Evolutionary conservation across 2,888 invertebrate species (phyloP).

Genomic region (Microctonus hyperodae): DNA sequence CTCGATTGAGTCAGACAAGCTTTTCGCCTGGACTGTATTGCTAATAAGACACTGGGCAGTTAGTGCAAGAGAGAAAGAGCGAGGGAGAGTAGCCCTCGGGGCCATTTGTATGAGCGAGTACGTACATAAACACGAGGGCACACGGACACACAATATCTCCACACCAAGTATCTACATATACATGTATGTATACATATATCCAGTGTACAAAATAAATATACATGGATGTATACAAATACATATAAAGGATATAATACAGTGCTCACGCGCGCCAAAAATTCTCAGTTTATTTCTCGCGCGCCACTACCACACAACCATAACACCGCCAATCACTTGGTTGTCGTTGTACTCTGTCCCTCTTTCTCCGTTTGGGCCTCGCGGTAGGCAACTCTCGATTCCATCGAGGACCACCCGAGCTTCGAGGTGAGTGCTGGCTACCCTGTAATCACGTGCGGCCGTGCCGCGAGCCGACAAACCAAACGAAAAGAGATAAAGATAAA

Average conservation of each 20-base stretch:
- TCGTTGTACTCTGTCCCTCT: not conserved
- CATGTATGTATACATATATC: no score
- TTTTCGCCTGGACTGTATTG: slow-evolving; percentile 61
- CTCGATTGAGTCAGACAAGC: slow-evolving; percentile 48
- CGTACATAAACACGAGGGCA: slow-evolving; percentile 7
- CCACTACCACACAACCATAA: slow-evolving; percentile 1
- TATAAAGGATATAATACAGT: not conserved
- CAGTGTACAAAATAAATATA: not conserved
- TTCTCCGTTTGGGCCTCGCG: slow-evolving; percentile 21
- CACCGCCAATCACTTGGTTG: slow-evolving; percentile 2
- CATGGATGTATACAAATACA: not conserved
- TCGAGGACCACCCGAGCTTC: slow-evolving; percentile 61
- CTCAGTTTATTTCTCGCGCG: not conserved
- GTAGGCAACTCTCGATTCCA: slow-evolving; percentile 35
- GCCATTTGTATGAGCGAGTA: slow-evolving; percentile 9
- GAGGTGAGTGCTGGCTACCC: slow-evolving; percentile 63
- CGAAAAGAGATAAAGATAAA: slow-evolving; percentile 64
- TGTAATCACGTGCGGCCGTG: slow-evolving; percentile 62
- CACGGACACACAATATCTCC: not conserved
- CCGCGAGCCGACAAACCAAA: slow-evolving; percentile 64
- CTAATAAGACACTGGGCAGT: slow-evolving; percentile 62
- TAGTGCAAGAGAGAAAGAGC: slow-evolving; percentile 40
- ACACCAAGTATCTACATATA: not conserved
- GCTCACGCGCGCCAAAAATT: slow-evolving; percentile 26
- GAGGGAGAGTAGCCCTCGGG: slow-evolving; percentile 29